Conservation (phyloP, 2,888 invertebrate genomes). For the Bibio marci region DNA sequence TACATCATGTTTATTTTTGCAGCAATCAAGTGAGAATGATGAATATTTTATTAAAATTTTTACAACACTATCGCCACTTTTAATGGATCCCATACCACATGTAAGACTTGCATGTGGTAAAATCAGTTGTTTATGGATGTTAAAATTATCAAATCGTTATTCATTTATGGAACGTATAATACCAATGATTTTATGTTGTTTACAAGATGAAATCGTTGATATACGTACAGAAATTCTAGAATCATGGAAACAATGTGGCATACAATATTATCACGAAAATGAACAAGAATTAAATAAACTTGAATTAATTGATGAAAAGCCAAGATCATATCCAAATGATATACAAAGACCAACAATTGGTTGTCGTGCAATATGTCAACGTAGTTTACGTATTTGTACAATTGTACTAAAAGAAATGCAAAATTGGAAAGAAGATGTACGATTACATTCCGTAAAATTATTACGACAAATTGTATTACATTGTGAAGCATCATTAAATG, state of each 20-base stretch:
- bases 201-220: slow-evolving; percentile 65
- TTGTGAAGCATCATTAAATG: slow-evolving; percentile 24
- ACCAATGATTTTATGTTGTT: slow-evolving; percentile 66
- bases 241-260: slow-evolving; percentile 57
- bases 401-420: slow-evolving; percentile 21
- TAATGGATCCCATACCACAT: slow-evolving; percentile 68
- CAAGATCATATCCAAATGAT: slow-evolving; percentile 54
- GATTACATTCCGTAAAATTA: slow-evolving; percentile 24
- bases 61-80: slow-evolving; percentile 64
- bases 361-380: slow-evolving; percentile 61
- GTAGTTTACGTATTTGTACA: slow-evolving; percentile 33
- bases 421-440: slow-evolving; percentile 30
- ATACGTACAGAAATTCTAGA: slow-evolving; percentile 43
- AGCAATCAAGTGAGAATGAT: slow-evolving; percentile 34
- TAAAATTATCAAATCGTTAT: slow-evolving; percentile 66
- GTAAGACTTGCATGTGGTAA: slow-evolving; percentile 62
- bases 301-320: slow-evolving; percentile 51
- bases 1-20: slow-evolving; percentile 14
- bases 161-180: slow-evolving; percentile 76
- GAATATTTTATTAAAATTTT: slow-evolving; percentile 56
- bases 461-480: slow-evolving; percentile 27
- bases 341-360: slow-evolving; percentile 69
- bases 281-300: slow-evolving; percentile 73
- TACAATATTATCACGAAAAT: slow-evolving; percentile 70
- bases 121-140: slow-evolving; percentile 62